These are phyloP conservation scores for Zaprionus kolodkinae DNA, from an alignment of 1,140 invertebrate genomes.

Conservation along the genomic window DNA sequence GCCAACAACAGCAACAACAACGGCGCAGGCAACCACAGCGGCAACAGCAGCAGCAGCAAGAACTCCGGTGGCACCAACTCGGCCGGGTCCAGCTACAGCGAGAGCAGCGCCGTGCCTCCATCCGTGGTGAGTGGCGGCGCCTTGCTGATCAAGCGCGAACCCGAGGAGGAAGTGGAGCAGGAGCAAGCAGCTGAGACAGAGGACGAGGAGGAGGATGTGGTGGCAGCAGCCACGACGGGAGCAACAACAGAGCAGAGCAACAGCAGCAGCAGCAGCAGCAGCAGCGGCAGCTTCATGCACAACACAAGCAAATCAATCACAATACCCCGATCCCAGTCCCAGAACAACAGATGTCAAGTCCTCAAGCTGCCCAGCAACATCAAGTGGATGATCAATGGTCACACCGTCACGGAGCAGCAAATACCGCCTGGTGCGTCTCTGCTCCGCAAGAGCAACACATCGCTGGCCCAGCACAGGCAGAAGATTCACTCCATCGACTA, in stretches of 20 bases:
- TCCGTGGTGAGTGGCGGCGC: conserved; percentile 42
- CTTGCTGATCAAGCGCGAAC: conserved; percentile 47
- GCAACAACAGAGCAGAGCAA: background rate
- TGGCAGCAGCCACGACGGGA: conserved; percentile 7
- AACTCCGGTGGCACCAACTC: conserved; percentile 14
- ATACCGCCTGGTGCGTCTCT: conserved; percentile 78
- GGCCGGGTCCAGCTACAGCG: conserved; percentile 68
- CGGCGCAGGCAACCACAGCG: background rate
- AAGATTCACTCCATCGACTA: too few species aligned
- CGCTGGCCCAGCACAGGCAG: background rate
- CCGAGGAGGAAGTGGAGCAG: conserved; percentile 7
- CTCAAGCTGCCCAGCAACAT: background rate
- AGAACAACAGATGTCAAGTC: background rate
- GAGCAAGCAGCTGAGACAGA: conserved; percentile 17
- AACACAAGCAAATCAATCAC: background rate
- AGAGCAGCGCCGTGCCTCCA: conserved; percentile 53
- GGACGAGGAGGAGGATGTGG: conserved; percentile 13
- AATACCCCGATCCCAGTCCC: conserved; percentile 22
- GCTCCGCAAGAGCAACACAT: conserved; percentile 66
- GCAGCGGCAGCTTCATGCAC: conserved; percentile 8
- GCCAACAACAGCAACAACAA: conserved; percentile 12
- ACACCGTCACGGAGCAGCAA: conserved; percentile 33
- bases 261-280: conserved; percentile 12
- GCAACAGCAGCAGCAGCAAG: conserved; percentile 12
- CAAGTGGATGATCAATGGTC: background rate